phyloP scores from a whole-genome alignment of 2,888 invertebrate species.

The Cerceris ruficornis region DNA sequence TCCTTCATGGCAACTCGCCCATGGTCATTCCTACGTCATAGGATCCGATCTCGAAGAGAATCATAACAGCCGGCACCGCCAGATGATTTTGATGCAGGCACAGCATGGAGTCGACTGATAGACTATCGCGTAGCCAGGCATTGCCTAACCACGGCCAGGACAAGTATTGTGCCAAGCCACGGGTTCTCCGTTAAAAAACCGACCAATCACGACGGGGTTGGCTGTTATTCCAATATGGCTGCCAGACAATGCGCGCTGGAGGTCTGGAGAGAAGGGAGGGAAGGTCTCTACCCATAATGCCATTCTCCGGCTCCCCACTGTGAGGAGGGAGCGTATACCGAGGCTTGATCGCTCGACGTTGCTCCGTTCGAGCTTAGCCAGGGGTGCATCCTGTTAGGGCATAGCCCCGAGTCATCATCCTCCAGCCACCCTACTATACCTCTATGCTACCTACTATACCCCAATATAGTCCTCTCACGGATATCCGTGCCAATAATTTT shows the following conservation, averaged over 20 bases:
- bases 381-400: constrained; percentile 69
- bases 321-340: constrained; percentile 66
- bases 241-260: constrained; percentile 78
- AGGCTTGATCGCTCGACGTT: constrained; percentile 64
- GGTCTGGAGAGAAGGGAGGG: constrained; percentile 65
- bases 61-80: constrained; percentile 55
- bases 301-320: constrained; percentile 80
- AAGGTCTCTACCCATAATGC: constrained; percentile 78
- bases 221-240: constrained; percentile 80
- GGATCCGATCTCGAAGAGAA: constrained; percentile 40
- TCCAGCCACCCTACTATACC: constrained; percentile 1
- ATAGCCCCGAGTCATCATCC: constrained; percentile 56
- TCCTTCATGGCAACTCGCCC: constrained; percentile 40
- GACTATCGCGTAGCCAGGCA: constrained; percentile 77
- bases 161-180: constrained; percentile 63
- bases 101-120: constrained; percentile 78
- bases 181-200: constrained; percentile 75
- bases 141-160: constrained; percentile 74
- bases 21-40: constrained; percentile 23
- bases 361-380: constrained; percentile 58
- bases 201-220: constrained; percentile 79
- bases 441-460: neutral
- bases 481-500: too few relatives aligned
- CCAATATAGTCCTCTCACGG: neutral
- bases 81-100: constrained; percentile 73